These are phyloP conservation scores for Tolypeutes matacus DNA, from an alignment of 2,797 vertebrate species.

Conservation along the genomic window DNA sequence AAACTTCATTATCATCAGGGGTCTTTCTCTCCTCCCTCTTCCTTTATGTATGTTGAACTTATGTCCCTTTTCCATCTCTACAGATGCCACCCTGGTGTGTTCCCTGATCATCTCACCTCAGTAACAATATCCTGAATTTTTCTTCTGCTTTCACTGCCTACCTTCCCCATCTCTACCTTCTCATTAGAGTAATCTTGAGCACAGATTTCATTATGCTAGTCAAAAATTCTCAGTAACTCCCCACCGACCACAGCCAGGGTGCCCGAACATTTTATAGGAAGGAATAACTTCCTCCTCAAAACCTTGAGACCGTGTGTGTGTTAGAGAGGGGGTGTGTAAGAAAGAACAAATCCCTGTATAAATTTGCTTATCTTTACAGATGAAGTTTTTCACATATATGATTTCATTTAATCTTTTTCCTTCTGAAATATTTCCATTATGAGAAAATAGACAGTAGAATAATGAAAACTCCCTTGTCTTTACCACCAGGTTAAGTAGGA, in stretches of 20 bases:
- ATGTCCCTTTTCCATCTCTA: background rate
- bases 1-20: background rate
- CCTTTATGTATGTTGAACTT: background rate
- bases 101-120: background rate
- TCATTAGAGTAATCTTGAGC: background rate
- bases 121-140: background rate
- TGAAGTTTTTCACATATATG: background rate
- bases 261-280: background rate
- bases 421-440: conserved; percentile 11
- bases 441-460: background rate
- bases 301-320: background rate
- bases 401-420: conserved; percentile 9
- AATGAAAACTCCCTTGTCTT: background rate
- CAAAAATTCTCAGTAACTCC: background rate
- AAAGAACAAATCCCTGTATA: background rate
- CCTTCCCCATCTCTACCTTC: background rate
- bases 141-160: background rate
- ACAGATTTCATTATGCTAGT: background rate
- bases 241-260: background rate
- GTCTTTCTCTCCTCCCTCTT: background rate
- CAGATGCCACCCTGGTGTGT: background rate
- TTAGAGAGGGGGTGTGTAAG: background rate
- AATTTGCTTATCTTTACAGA: background rate
- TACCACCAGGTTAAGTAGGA: background rate
- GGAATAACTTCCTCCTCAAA: conserved; percentile 2